These are phyloP conservation scores for Plecturocebus donacophilus DNA, from an alignment of 2,113 vertebrate genomes.

Conservation along the genomic window DNA sequence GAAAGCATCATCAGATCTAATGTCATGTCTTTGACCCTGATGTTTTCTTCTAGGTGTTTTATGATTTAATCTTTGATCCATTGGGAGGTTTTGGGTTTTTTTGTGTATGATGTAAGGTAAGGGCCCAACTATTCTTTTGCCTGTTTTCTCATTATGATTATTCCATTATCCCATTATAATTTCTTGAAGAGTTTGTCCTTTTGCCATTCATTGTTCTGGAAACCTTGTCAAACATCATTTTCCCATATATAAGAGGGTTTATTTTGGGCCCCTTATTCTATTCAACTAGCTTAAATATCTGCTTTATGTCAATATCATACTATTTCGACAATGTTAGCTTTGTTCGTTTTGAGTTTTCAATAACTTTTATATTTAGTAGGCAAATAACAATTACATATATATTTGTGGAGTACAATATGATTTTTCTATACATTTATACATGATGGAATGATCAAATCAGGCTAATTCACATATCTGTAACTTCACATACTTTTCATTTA, in stretches of 20 bases:
- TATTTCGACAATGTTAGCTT: not conserved
- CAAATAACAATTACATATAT: not conserved
- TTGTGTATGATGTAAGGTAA: not conserved
- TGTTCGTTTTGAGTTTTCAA: not conserved
- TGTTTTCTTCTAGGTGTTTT: not conserved
- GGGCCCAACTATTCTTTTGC: not conserved
- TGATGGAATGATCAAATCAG: not conserved
- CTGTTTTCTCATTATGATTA: not conserved
- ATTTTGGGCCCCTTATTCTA: not conserved
- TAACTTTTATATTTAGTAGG: not conserved
- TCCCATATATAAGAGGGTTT: not conserved
- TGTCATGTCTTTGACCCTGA: not conserved
- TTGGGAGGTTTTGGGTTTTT: not conserved
- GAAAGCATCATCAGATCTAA: not conserved
- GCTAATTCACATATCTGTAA: not conserved
- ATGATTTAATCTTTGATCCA: not conserved
- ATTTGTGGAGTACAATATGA: not conserved
- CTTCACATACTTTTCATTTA: not conserved
- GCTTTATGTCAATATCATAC: not conserved
- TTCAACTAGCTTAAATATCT: not conserved
- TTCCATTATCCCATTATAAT: not conserved
- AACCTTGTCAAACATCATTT: not conserved
- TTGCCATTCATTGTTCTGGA: not conserved
- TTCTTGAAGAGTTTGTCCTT: not conserved
- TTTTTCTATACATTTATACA: not conserved